These are phyloP conservation scores for Mungos mungo DNA, from an alignment of 2,113 vertebrate genomes.

Conservation along the genomic window DNA sequence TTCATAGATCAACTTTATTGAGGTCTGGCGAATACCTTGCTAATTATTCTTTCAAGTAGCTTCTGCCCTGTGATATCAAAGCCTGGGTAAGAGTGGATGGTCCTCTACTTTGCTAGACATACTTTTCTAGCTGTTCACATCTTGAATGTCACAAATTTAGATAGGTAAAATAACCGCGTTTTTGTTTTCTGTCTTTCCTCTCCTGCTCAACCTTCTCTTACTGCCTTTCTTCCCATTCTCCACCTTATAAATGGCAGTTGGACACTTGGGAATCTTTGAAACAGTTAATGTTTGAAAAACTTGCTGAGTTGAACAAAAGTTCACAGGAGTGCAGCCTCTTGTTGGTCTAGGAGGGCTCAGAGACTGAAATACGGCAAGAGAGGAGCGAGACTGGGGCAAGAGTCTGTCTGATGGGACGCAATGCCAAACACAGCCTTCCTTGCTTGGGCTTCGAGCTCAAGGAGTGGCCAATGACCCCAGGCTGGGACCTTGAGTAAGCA, in stretches of 20 bases:
- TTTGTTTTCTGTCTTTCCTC: neutral
- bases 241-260: neutral
- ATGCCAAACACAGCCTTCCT: neutral
- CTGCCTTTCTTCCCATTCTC: neutral
- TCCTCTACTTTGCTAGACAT: neutral
- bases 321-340: neutral
- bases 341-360: neutral
- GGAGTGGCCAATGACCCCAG: neutral
- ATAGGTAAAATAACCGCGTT: neutral
- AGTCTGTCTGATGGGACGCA: neutral
- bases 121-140: neutral
- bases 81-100: neutral
- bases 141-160: neutral
- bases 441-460: neutral
- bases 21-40: constrained; percentile 54
- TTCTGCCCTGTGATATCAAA: constrained; percentile 23
- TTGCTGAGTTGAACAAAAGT: constrained; percentile 39
- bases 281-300: constrained; percentile 49
- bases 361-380: neutral
- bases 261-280: constrained; percentile 9
- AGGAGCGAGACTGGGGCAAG: neutral
- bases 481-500: neutral
- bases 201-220: neutral
- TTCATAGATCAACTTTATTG: constrained; percentile 68
- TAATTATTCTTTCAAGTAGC: constrained; percentile 63